Evolutionary conservation across 2,113 vertebrate species (phyloP).

Genomic region (Anas platyrhynchos): DNA sequence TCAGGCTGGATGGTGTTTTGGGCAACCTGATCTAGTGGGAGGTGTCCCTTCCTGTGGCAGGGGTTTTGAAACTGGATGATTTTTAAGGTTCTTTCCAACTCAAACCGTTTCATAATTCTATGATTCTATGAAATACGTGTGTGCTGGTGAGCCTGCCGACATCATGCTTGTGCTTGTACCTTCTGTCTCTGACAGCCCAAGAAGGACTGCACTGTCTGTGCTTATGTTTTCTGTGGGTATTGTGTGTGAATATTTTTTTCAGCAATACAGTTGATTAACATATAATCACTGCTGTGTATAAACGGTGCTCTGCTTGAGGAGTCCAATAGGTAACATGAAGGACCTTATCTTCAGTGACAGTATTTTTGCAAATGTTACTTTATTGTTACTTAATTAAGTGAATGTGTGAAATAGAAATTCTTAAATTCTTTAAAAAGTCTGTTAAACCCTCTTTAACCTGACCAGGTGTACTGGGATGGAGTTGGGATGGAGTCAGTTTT

Average conservation of each 20-base stretch:
- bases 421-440: not conserved
- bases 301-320: not conserved
- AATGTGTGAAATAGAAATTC: not conserved
- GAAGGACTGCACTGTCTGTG: not conserved
- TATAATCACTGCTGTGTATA: not conserved
- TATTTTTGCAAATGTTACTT: not conserved
- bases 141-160: not conserved
- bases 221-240: not conserved
- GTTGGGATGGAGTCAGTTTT: too few relatives aligned
- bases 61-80: too few relatives aligned
- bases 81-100: too few relatives aligned
- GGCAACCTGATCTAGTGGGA: too few relatives aligned
- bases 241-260: not conserved
- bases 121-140: not conserved
- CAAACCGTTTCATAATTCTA: too few relatives aligned
- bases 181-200: not conserved
- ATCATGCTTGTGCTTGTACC: fast-evolving
- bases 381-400: not conserved
- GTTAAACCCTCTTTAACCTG: not conserved
- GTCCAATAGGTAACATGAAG: not conserved
- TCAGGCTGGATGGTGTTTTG: too few relatives aligned
- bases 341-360: not conserved
- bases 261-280: not conserved
- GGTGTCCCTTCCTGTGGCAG: too few relatives aligned
- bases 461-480: too few relatives aligned